Base-by-base conservation (phyloP, 2,888 invertebrate genomes). In the Saturnia japonica region DNA sequence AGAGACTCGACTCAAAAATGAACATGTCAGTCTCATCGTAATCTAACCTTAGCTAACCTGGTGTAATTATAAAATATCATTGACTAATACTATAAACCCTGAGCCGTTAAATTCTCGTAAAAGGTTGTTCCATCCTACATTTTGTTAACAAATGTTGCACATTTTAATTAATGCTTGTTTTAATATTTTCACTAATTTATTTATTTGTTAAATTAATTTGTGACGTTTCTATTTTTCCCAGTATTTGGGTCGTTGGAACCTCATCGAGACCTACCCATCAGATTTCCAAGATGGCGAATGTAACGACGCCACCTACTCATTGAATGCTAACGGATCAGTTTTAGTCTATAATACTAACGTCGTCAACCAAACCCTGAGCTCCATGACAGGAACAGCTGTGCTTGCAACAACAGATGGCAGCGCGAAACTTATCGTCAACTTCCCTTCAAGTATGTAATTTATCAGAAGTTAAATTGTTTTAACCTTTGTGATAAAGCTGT, bases 401-500 rank as follows among this genome's bases (percentile, higher is more conserved):
- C 25, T 85, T 0, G 81, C 94, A 19, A 95, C 95, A 0, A 95
- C 95, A 76, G 96, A 96, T 79, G 91, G 91, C 0, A 91, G 90
- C 68, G 96, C 94, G 70, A 91, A 95, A 19, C 93, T 96, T 0
- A 91, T 95, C 1, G 96, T 95, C 86, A 94, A 94, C 28, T 95
- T 96, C 84, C 89, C 89, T 57, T 28, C 68, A 28, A 45, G 25
- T 28, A 47, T 25, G 57, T 60, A 22, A 54, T 54, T 54, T 54
- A 25, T 60, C 6, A 34, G 34, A 34, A 34, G 3, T 34, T 34
- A 60, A 14, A 1, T 28, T 14, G 14, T 60, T n/a, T n/a, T n/a
- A n/a, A 1, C 3, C 25, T 60, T 60, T 60, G 9, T 54, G 9
- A 54, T 28, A 12, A 19, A 3, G 11, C 57, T 34, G 34, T 34